phyloP scores from a whole-genome alignment of 2,113 vertebrate species.

The Motacilla alba region DNA sequence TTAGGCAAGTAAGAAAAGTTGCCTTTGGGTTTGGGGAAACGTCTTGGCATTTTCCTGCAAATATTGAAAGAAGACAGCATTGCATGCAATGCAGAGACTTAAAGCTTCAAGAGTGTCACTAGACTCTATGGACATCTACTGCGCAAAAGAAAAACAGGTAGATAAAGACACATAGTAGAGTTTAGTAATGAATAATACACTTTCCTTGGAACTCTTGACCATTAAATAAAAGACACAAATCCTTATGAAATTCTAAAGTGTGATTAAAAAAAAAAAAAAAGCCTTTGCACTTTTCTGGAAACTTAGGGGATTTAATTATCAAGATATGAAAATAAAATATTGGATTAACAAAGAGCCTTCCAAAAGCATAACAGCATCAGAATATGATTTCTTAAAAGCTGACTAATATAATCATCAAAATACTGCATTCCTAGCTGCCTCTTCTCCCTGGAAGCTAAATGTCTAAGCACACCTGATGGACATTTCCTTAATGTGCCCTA shows the following conservation, averaged over 20 bases:
- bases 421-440: background rate
- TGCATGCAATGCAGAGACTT: background rate
- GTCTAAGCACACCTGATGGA: background rate
- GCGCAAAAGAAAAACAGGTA: background rate
- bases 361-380: background rate
- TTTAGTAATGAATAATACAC: background rate
- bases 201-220: background rate
- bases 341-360: background rate
- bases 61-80: background rate
- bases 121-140: background rate
- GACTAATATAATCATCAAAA: background rate
- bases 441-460: background rate
- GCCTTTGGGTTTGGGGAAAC: background rate
- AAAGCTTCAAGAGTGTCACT: background rate
- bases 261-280: background rate
- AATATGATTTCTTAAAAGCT: background rate
- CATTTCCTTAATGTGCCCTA: background rate
- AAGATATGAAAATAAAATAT: background rate
- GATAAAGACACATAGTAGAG: background rate
- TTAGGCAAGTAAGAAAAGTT: background rate
- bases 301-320: background rate
- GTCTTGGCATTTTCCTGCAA: background rate
- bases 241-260: background rate
- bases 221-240: background rate
- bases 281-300: background rate